Percentiles rank a stretch among this genome's conserved stretches.
Conservation (phyloP, 2,113 vertebrate species). For the Pelmatolapia mariae region DNA sequence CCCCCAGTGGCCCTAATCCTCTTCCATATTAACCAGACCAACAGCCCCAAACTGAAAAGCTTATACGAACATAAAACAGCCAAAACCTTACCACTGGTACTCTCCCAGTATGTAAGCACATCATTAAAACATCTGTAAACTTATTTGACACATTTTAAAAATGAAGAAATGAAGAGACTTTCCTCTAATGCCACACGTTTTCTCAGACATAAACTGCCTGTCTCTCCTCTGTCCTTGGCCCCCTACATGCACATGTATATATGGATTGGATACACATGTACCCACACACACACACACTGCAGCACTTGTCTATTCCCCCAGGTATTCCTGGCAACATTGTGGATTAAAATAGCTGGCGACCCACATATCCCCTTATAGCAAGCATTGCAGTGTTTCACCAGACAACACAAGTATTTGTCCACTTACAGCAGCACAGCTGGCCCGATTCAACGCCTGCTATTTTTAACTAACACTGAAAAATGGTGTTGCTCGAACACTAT, state of each 20-base stretch:
- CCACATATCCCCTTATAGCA: constrained; percentile 61
- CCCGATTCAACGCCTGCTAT: neutral
- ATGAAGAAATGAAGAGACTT: neutral
- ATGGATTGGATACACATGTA: neutral
- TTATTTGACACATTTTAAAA: neutral
- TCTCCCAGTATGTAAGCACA: neutral
- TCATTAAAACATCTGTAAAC: neutral
- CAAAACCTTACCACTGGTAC: neutral
- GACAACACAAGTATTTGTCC: constrained; percentile 39
- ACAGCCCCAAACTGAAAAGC: neutral
- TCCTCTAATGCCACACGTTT: neutral
- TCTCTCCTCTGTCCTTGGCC: neutral
- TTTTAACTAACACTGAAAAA: neutral
- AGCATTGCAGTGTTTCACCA: constrained; percentile 23
- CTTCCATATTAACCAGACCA: neutral
- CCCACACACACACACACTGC: constrained; percentile 23
- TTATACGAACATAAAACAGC: neutral
- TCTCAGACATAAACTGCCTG: neutral
- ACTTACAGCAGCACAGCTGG: neutral
- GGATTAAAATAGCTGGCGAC: constrained; percentile 76
- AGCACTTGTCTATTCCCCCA: constrained; percentile 59
- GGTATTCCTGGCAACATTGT: constrained; percentile 66
- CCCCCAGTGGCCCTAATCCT: no score
- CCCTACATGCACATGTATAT: neutral
- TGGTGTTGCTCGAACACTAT: neutral